Evolutionary conservation across 2,113 vertebrate species (phyloP), one percentile per base, ranked within the genome.

Genomic region (Brachyhypopomus occidentalis): DNA sequence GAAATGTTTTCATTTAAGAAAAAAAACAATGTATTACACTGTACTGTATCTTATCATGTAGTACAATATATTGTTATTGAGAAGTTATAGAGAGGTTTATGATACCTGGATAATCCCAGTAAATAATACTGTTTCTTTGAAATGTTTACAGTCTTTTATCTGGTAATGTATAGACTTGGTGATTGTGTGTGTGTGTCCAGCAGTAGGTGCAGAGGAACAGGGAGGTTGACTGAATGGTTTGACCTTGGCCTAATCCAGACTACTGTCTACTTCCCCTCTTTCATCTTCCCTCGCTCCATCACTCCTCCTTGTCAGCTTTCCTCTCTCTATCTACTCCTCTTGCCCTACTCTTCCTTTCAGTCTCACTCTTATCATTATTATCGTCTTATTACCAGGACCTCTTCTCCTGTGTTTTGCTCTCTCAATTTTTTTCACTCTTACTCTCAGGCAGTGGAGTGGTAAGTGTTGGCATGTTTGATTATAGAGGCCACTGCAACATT

Each of bases 201-300:
- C 30, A 30, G 30, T 30, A 30, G 30, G 30, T 30, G 36, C 8
- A 5, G 48, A 22, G 34, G n/a, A 22, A n/a, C 27, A 60, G 67
- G 48, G 52, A 48, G 76, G 8, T 17, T 69, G 63, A 67, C 62
- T 27, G 76, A 69, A 25, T 25, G 76, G 19, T 52, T 69, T 55
- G 45, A 55, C 62, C 60, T 78, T 34, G 66, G 20, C 22, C 76
- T 52, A 25, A 41, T 52, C 11, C 38, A 58, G 52, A 74, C 72
- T 56, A 74, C 72, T 74, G 71, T 83, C 69, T 64, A 70, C 38
- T 20, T 25, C 72, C 45, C 38, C 56, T 77, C 60, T 66, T 74
- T 73, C 59, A 56, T 72, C 75, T 19, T 59, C 60, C 58, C 20
- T 45, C 41, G 77, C n/a, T 45, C 62, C 52, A 19, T 27, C 27